phyloP scores from a whole-genome alignment of 2,113 vertebrate species.

The Clinocottus analis region DNA sequence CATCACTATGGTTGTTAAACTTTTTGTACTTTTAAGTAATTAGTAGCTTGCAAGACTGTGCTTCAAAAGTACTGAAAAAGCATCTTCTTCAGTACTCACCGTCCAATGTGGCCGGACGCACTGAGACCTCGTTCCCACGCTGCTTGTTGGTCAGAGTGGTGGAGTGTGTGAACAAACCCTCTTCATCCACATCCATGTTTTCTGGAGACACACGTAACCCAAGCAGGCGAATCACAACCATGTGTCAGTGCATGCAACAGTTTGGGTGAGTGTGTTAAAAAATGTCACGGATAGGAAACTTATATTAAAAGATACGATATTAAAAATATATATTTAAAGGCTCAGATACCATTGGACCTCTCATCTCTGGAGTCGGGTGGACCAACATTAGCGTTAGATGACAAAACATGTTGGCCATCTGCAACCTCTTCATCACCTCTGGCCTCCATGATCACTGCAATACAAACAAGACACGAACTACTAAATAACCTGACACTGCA shows the following conservation, averaged over 20 bases:
- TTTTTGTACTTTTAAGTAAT: not conserved
- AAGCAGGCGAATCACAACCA: conserved; percentile 6
- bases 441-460: conserved; percentile 67
- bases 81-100: conserved; percentile 77
- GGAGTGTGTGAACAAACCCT: conserved; percentile 82
- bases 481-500: not conserved
- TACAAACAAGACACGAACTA: not conserved
- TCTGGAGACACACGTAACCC: conserved; percentile 41
- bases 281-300: not conserved
- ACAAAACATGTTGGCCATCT: conserved; percentile 34
- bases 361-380: conserved; percentile 45
- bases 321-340: too few relatives aligned
- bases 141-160: conserved; percentile 95
- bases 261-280: not conserved
- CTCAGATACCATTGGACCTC: conserved; percentile 47
- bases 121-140: conserved; percentile 92
- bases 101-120: conserved; percentile 91
- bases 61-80: not conserved
- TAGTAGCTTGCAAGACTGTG: not conserved
- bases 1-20: not conserved
- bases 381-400: conserved; percentile 19
- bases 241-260: conserved; percentile 11
- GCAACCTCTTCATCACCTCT: conserved; percentile 58
- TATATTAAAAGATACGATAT: not conserved
- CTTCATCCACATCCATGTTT: conserved; percentile 67